phyloP scores from a whole-genome alignment of 2,797 vertebrate genomes.

The Clarias fuscus region DNA sequence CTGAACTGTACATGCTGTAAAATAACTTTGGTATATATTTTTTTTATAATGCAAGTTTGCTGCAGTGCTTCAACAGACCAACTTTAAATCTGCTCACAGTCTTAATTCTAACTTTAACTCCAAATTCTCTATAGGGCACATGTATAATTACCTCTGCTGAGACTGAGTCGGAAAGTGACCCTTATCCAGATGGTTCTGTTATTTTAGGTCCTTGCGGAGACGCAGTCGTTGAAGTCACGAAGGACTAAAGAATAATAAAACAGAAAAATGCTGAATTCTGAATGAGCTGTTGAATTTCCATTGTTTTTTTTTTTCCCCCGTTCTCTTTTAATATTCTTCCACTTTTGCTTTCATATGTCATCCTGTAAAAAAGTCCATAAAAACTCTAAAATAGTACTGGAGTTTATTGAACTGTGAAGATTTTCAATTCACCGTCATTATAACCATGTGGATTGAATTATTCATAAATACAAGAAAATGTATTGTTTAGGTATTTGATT shows the following conservation, averaged over 20 bases:
- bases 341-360: background rate
- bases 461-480: background rate
- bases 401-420: background rate
- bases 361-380: background rate
- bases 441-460: background rate
- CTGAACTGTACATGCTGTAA: background rate
- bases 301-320: background rate
- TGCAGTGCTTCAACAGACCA: conserved; percentile 7
- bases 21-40: background rate
- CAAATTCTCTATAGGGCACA: conserved; percentile 25
- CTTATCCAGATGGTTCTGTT: conserved; percentile 64
- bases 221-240: conserved; percentile 55
- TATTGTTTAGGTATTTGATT: background rate
- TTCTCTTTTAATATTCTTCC: background rate
- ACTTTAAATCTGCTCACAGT: conserved; percentile 9
- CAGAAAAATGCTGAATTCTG: conserved; percentile 62
- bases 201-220: conserved; percentile 56
- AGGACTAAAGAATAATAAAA: conserved; percentile 40
- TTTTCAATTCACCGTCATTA: background rate
- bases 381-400: background rate
- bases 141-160: conserved; percentile 41
- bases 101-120: conserved; percentile 30
- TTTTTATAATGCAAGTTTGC: background rate
- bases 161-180: conserved; percentile 57
- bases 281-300: conserved; percentile 48